Base-by-base conservation (phyloP, 2,113 vertebrate genomes). In the Turdus rufiventris region DNA sequence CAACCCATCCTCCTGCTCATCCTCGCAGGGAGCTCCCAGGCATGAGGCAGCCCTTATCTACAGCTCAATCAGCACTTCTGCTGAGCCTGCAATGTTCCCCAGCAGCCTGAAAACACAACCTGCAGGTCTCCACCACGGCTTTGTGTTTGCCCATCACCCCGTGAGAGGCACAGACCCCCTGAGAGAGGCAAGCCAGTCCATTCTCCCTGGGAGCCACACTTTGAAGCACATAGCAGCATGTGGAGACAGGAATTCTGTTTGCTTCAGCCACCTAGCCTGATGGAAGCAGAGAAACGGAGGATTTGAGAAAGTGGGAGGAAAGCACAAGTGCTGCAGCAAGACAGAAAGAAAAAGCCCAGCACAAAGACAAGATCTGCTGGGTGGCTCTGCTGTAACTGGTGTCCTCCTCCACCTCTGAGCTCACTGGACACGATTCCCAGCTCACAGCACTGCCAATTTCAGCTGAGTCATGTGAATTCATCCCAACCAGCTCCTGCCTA, bases 401-500 rank as follows among this genome's bases (percentile, higher is more conserved):
- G 36, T 63, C 48, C 48, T 71, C 60, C 65, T 68, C 28, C 1
- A 0, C 68, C 70, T 66, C 83, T 73, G 56, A 92, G 83, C 91
- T 60, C 72, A 19, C 63, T 17, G 40, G 58, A 28, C 48, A 38
- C 24, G 94, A 81, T 33, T 24, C 5, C 0, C 57, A 53, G 56
- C 63, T 68, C 18, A 0, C 48, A 75, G 73, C 0, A 0, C 88
- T 86, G 80, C 78, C 91, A 67, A 43, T 68, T 93, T 43, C 85
- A 96, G 75, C 83, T 94, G 91, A 85, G 60, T 91, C 88, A 90
- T 74, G 26, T 50, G 71, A 43, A 96, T 83, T 45, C 65, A 74
- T 20, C 51, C 61, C 21, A 0, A 66, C 29, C 42, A 34, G 75
- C 88, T 81, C 94, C 87, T 82, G 82, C 81, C 88, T 77, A 88